Evolutionary conservation across 2,113 vertebrate species (phyloP).

Genomic region (Oxyura jamaicensis): DNA sequence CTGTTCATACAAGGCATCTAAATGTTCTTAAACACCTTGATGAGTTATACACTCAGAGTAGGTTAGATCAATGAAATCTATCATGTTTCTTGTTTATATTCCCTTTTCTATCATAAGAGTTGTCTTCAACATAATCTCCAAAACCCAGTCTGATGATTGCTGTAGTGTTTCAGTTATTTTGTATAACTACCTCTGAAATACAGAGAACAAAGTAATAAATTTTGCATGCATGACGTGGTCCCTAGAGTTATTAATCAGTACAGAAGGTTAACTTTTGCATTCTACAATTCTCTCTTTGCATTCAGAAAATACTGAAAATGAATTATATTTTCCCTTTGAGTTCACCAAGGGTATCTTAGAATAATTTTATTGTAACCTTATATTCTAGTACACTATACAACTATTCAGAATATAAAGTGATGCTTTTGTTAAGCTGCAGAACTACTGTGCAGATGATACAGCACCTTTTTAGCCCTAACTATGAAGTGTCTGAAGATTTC

Average conservation of each 20-base stretch:
- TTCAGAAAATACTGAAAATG: neutral
- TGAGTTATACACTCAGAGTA: conserved; percentile 15
- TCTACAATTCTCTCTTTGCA: neutral
- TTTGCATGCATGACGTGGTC: neutral
- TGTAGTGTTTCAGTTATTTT: conserved; percentile 42
- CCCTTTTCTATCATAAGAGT: neutral
- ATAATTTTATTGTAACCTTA: neutral
- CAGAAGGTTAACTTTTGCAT: neutral
- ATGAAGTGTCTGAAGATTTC: neutral
- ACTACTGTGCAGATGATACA: neutral
- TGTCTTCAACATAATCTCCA: neutral
- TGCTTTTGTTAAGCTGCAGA: neutral
- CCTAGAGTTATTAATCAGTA: conserved; percentile 11
- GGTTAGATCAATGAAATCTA: conserved; percentile 47
- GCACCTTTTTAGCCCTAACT: neutral
- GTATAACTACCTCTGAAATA: conserved; percentile 1
- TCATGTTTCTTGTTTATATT: conserved; percentile 36
- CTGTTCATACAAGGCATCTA: conserved; percentile 55
- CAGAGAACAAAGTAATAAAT: conserved; percentile 22
- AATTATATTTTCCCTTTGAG: neutral
- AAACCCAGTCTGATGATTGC: conserved; percentile 12
- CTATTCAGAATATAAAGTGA: neutral
- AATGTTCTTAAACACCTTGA: conserved; percentile 51
- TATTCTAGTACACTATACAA: neutral
- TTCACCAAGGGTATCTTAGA: neutral